Percentiles rank a stretch among this genome's conserved stretches.
Evolutionary conservation across 2,797 vertebrate species (phyloP).

Genomic region (Catostomus latipinnis): DNA sequence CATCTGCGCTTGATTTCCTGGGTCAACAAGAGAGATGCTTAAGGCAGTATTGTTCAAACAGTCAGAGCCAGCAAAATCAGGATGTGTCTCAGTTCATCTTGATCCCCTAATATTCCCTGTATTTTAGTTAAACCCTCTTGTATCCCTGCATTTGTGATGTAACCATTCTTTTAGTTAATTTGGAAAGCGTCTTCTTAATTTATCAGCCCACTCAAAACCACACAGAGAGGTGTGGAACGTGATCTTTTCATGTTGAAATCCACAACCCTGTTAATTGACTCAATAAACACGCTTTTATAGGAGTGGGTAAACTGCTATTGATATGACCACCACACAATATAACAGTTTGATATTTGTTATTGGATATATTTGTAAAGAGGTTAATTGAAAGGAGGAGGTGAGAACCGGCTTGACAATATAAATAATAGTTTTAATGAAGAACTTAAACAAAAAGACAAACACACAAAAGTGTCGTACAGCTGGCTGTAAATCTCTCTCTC

Average conservation of each 20-base stretch:
- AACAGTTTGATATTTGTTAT: too few species aligned
- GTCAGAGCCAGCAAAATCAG: too few species aligned
- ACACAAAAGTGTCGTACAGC: too few species aligned
- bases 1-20: too few species aligned
- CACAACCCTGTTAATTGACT: constrained; percentile 8
- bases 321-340: background rate
- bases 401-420: too few species aligned
- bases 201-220: background rate
- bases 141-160: background rate
- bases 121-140: background rate
- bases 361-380: too few species aligned
- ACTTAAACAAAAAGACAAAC: too few species aligned
- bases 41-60: too few species aligned
- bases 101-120: background rate
- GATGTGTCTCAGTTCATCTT: background rate
- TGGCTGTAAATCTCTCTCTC: too few species aligned
- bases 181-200: background rate
- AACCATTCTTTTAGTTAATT: constrained; percentile 6
- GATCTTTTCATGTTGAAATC: constrained; percentile 7
- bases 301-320: background rate
- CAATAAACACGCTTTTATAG: constrained; percentile 1
- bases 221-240: background rate
- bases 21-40: too few species aligned
- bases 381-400: too few species aligned
- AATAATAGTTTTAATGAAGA: too few species aligned